Conservation (phyloP, 2,888 invertebrate genomes). For the Myathropa florea region DNA sequence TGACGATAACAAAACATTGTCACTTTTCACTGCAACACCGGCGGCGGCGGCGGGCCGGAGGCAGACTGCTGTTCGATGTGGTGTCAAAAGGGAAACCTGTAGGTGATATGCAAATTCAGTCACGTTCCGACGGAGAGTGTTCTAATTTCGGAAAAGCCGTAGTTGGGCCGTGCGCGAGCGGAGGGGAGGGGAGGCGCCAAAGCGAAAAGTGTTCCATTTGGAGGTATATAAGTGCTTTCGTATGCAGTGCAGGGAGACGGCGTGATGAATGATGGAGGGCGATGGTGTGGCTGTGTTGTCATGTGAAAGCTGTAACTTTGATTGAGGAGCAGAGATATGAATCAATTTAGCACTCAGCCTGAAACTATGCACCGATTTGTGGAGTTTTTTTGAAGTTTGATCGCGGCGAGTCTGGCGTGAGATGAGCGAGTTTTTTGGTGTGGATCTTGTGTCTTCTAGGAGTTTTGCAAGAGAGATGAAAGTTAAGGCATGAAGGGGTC, state of each 20-base stretch:
- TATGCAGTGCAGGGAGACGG: constrained; percentile 14
- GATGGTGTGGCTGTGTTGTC: not conserved
- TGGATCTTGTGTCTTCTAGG: not conserved
- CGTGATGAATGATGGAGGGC: not conserved
- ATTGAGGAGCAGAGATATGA: constrained; percentile 14
- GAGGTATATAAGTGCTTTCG: constrained; percentile 27
- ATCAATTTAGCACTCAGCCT: constrained; percentile 28
- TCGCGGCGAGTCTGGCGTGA: not conserved
- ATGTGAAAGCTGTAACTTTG: constrained; percentile 34
- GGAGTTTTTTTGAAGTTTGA: not conserved
- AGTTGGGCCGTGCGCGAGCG: not conserved
- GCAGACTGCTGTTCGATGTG: not conserved
- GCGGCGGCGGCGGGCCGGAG: not conserved
- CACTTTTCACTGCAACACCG: constrained; percentile 47
- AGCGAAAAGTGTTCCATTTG: constrained; percentile 25
- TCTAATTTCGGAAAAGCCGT: constrained; percentile 57
- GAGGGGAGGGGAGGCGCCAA: constrained; percentile 28
- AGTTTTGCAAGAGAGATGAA: too few species aligned
- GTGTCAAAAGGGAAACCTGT: constrained; percentile 31
- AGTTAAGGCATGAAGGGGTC: too few species aligned
- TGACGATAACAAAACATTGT: constrained; percentile 30
- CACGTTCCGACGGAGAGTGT: constrained; percentile 51
- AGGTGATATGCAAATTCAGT: constrained; percentile 61
- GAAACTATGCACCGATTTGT: constrained; percentile 33
- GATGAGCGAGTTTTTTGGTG: too few species aligned